phyloP scores from a whole-genome alignment of 1,140 invertebrate species.

The Megathymus violae region DNA sequence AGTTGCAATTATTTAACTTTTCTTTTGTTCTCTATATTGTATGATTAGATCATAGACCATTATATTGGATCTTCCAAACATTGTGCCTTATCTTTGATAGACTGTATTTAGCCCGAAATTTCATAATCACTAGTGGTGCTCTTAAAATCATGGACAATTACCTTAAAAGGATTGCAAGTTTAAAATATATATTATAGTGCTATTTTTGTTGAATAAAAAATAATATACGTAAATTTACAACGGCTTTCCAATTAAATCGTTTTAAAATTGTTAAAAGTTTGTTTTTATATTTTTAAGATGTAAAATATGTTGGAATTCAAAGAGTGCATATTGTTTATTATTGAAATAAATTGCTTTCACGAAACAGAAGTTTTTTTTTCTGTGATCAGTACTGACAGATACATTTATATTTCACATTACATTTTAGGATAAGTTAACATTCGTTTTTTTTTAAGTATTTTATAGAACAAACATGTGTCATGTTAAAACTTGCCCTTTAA shows the following conservation, averaged over 20 bases:
- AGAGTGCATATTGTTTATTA: too few species aligned
- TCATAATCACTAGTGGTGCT: background rate
- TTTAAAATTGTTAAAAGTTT: too few species aligned
- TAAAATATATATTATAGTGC: too few species aligned
- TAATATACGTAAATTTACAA: too few species aligned
- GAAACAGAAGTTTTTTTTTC: too few species aligned
- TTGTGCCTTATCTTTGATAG: background rate
- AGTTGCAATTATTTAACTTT: too few species aligned
- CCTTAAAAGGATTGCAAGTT: background rate
- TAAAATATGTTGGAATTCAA: too few species aligned
- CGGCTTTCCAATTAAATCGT: too few species aligned
- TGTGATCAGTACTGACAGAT: too few species aligned
- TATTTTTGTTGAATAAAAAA: background rate
- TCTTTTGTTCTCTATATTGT: background rate
- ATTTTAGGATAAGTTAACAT: background rate
- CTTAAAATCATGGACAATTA: background rate
- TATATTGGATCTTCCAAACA: conserved; percentile 2
- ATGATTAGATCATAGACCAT: background rate
- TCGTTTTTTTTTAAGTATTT: background rate
- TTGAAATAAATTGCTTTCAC: too few species aligned
- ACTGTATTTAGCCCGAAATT: background rate
- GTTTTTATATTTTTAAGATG: too few species aligned
- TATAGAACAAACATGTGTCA: background rate
- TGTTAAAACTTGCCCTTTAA: too few species aligned
- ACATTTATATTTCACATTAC: background rate